phyloP scores from a whole-genome alignment of 2,113 vertebrate species.

The Oryzias celebensis region DNA sequence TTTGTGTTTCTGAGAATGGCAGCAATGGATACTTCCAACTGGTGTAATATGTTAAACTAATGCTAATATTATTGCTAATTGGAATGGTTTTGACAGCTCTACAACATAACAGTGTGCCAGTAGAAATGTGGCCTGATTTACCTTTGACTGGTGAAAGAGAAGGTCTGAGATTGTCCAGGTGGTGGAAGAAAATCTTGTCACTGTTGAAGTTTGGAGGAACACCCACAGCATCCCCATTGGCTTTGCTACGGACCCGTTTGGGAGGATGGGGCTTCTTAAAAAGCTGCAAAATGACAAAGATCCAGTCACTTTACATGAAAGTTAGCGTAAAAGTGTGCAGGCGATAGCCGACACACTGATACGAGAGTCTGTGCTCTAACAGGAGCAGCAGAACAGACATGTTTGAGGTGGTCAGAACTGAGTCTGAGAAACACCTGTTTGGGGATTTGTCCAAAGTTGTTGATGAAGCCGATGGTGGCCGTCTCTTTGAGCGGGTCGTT shows the following conservation, averaged over 20 bases:
- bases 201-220: constrained; percentile 79
- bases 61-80: no score
- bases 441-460: constrained; percentile 99
- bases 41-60: no score
- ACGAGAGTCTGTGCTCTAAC: no score
- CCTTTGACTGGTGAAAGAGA: constrained; percentile 96
- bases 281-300: constrained; percentile 74
- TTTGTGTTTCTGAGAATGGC: no score
- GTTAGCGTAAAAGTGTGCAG: background rate
- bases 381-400: no score
- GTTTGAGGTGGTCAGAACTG: background rate
- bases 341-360: no score
- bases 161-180: constrained; percentile 93
- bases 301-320: background rate
- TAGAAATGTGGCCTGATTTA: constrained; percentile 30
- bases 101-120: no score
- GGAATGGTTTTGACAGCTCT: no score
- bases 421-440: constrained; percentile 84
- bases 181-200: constrained; percentile 99
- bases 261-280: constrained; percentile 99
- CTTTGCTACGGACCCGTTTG: constrained; percentile 88
- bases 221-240: constrained; percentile 85
- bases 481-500: constrained; percentile 98
- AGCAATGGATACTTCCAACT: no score
- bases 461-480: constrained; percentile 98